Evolutionary conservation across 2,888 invertebrate genomes (phyloP), one percentile per base, ranked within the genome.

Genomic region (Protodeltote pygarga): DNA sequence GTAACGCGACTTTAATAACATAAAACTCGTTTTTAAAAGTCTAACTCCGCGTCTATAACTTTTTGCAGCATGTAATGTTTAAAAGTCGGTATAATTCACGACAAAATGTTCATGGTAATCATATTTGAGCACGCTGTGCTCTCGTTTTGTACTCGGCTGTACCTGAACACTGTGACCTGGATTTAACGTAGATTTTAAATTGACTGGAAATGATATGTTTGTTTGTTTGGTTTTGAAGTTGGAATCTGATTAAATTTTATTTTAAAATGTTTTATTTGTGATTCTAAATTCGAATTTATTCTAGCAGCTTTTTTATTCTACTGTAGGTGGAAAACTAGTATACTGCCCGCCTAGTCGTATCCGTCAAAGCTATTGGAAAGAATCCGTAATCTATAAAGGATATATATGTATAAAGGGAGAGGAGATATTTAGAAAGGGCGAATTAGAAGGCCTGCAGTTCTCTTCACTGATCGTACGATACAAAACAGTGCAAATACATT

Each of bases 31-130:
- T 47, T 65, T 55, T 40, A 47, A 44, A 48, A 33, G 21, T 24
- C 32, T 16, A 46, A 35, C 25, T 21, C 9, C n/a, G 23, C 35
- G 13, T 34, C 17, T 32, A 28, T 9, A 49, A 34, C 1, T 25
- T 27, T 33, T 6, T 17, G 9, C 6, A n/a, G 25, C 20, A 32
- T 24, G 24, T 45, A 17, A 57, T 32, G 11, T 42, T 34, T 24
- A 53, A 55, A 50, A 48, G 9, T 37, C 28, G 24, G 55, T 62
- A 66, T 60, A 69, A 68, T 67, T 65, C 50, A 59, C 54, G 47
- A 65, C 55, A 47, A 64, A 71, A 73, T 64, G 60, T 63, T 60
- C 67, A 48, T 44, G 65, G 69, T 77, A 76, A 76, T 77, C 77
- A 73, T 69, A 69, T 73, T 76, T 67, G 51, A 73, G 75, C 65